Conservation (phyloP, 2,797 vertebrate genomes). For the Hippoglossus hippoglossus region DNA sequence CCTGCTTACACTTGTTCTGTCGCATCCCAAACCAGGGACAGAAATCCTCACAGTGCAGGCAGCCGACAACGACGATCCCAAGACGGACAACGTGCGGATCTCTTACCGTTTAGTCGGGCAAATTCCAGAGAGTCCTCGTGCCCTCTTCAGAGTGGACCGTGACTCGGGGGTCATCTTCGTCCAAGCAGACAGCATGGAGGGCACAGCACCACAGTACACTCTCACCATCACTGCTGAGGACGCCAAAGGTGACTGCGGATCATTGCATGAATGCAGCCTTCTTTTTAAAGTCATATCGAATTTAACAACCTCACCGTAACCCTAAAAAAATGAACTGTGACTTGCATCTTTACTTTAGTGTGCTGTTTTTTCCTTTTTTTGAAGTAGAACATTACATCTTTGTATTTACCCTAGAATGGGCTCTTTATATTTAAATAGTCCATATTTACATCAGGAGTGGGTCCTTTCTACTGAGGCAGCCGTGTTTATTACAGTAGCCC, state of each 20-base stretch:
- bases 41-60: constrained; percentile 86
- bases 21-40: constrained; percentile 76
- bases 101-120: constrained; percentile 84
- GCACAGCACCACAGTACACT: constrained; percentile 83
- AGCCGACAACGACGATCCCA: constrained; percentile 87
- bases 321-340: too few relatives aligned
- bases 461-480: too few relatives aligned
- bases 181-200: constrained; percentile 82
- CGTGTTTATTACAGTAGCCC: too few relatives aligned
- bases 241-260: constrained; percentile 80
- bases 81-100: constrained; percentile 85
- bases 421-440: too few relatives aligned
- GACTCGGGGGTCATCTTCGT: constrained; percentile 82
- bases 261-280: too few relatives aligned
- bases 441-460: too few relatives aligned
- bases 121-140: constrained; percentile 84
- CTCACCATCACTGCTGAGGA: constrained; percentile 86
- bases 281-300: too few relatives aligned
- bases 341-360: too few relatives aligned
- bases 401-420: too few relatives aligned
- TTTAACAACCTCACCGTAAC: too few relatives aligned
- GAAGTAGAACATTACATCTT: too few relatives aligned
- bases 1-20: neutral
- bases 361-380: too few relatives aligned
- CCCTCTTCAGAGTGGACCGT: constrained; percentile 84